Evolutionary conservation across 2,797 vertebrate genomes (phyloP).

Genomic region (Sebastes oblongus): DNA sequence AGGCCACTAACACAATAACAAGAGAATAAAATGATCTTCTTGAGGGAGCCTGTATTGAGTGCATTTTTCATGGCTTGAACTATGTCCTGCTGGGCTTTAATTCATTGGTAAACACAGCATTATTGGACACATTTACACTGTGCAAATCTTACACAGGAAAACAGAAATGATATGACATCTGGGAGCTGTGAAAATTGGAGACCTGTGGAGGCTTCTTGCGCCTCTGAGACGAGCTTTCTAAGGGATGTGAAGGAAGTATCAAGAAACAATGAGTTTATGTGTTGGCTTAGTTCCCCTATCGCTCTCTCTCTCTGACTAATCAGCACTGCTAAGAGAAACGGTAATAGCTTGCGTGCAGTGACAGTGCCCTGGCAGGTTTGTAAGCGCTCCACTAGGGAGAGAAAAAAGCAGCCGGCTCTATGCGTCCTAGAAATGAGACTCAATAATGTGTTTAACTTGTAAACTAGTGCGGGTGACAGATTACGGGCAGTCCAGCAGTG

Average conservation of each 20-base stretch:
- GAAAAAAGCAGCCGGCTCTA: conserved; percentile 31
- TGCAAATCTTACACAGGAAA: conserved; percentile 78
- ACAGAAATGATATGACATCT: conserved; percentile 86
- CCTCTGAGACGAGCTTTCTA: conserved; percentile 81
- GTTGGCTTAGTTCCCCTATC: conserved; percentile 39
- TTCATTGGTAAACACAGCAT: conserved; percentile 33
- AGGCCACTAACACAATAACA: conserved; percentile 65
- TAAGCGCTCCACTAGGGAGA: conserved; percentile 52
- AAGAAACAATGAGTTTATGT: conserved; percentile 78
- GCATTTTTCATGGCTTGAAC: conserved; percentile 62
- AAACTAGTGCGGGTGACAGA: conserved; percentile 79
- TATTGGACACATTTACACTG: conserved; percentile 70
- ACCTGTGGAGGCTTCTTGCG: conserved; percentile 63
- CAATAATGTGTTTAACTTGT: conserved; percentile 84
- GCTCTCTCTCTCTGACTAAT: conserved; percentile 55
- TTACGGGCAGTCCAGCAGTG: conserved; percentile 71
- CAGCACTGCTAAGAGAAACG: conserved; percentile 66
- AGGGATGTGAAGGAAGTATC: conserved; percentile 84
- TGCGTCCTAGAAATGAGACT: conserved; percentile 72
- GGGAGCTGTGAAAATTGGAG: conserved; percentile 85
- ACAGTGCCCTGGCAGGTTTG: conserved; percentile 67
- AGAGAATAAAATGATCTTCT: conserved; percentile 70
- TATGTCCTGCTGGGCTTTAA: conserved; percentile 51
- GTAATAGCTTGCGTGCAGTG: conserved; percentile 71
- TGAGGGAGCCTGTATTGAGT: conserved; percentile 63